These are phyloP conservation scores for Papilio machaon DNA, from an alignment of 1,140 invertebrate species.

Conservation along the genomic window DNA sequence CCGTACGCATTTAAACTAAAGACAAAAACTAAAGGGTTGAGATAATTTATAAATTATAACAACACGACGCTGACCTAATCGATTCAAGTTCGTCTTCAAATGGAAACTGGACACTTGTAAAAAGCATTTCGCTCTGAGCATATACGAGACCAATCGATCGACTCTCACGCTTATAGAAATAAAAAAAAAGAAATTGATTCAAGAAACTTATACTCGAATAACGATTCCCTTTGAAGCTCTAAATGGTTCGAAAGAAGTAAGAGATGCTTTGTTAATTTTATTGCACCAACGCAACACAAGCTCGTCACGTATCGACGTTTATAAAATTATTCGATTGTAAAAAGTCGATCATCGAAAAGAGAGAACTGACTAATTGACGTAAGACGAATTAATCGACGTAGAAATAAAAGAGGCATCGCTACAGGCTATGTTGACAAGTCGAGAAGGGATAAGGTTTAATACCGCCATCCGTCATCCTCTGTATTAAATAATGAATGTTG, in stretches of 20 bases:
- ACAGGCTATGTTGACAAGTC: neutral
- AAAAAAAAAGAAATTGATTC: constrained; percentile 27
- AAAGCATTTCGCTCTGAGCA: constrained; percentile 1
- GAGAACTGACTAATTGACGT: constrained; percentile 50
- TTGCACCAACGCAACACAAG: constrained; percentile 44
- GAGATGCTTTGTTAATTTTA: constrained; percentile 43
- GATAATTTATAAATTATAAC: constrained; percentile 34
- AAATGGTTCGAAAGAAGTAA: constrained; percentile 25
- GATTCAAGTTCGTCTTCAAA: constrained; percentile 24
- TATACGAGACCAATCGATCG: constrained; percentile 16
- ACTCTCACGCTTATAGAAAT: constrained; percentile 28
- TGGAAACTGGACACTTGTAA: constrained; percentile 29
- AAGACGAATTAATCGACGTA: constrained; percentile 58
- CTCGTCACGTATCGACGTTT: constrained; percentile 46
- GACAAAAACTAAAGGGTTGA: constrained; percentile 22
- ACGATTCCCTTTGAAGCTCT: constrained; percentile 20
- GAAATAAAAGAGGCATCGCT: constrained; percentile 29
- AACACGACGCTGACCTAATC: constrained; percentile 19
- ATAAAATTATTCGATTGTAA: constrained; percentile 43
- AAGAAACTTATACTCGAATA: constrained; percentile 26
- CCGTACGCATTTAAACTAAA: neutral
- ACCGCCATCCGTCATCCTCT: constrained; percentile 30
- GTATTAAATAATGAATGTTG: constrained; percentile 24
- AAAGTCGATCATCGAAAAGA: constrained; percentile 40
- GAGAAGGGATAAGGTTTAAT: constrained; percentile 10